phyloP scores from a whole-genome alignment of 2,888 invertebrate species.

The Priocnemis perturbator region DNA sequence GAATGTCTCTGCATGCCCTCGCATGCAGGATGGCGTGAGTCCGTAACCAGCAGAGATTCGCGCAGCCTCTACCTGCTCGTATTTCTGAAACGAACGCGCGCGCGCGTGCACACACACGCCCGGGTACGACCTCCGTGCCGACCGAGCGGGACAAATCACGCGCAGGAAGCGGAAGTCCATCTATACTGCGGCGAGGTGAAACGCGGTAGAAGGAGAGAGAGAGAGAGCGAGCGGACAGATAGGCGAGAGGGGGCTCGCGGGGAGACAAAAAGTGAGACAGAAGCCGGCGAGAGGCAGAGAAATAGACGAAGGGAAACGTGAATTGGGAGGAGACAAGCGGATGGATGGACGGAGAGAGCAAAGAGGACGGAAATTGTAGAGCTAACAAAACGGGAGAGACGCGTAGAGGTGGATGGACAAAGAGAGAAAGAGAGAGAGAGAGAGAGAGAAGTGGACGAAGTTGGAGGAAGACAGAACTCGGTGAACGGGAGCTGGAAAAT shows the following conservation, averaged over 20 bases:
- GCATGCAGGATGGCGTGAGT: too few species aligned
- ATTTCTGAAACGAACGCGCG: too few species aligned
- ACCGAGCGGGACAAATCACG: slow-evolving; percentile 61
- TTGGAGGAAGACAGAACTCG: too few species aligned
- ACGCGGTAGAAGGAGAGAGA: slow-evolving; percentile 24
- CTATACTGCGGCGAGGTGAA: slow-evolving; percentile 60
- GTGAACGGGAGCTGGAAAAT: not conserved
- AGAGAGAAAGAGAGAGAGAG: slow-evolving; percentile 14
- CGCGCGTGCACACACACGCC: too few species aligned
- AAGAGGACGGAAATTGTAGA: too few species aligned
- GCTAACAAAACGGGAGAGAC: too few species aligned
- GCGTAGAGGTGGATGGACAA: not conserved
- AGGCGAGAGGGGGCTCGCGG: slow-evolving; percentile 35
- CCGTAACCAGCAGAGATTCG: too few species aligned
- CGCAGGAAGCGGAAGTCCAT: slow-evolving; percentile 69
- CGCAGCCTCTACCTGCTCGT: too few species aligned
- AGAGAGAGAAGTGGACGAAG: not conserved
- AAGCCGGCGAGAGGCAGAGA: slow-evolving; percentile 14
- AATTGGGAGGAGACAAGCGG: slow-evolving; percentile 9
- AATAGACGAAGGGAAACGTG: slow-evolving; percentile 40
- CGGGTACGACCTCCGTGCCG: slow-evolving; percentile 18
- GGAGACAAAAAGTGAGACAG: slow-evolving; percentile 9
- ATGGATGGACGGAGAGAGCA: too few species aligned
- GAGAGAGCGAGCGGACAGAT: slow-evolving; percentile 31
- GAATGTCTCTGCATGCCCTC: too few species aligned